Evolutionary conservation across 2,888 invertebrate species (phyloP), one percentile per base, ranked within the genome.

Genomic region (Trypoxylon attenuatum): DNA sequence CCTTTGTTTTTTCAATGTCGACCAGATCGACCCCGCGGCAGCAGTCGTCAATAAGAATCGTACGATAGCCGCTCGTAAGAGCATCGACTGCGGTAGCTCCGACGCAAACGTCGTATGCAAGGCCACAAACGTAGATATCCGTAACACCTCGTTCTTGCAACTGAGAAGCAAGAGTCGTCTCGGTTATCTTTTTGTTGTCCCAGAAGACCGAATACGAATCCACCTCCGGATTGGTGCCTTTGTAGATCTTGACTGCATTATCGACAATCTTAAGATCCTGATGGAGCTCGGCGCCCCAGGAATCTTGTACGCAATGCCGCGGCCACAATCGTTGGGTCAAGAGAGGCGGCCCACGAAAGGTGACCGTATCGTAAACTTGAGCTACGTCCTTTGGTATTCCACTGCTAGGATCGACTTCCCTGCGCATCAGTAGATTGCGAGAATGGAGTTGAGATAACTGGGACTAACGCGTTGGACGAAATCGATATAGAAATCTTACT

Each of bases 141-240:
- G 96, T 96, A 49, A 96, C 93, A 57, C 92, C 92, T 79, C 93
- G 91, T 87, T 92, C 88, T 62, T 94, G 91, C 59, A 98, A 90
- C 84, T 96, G 94, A 5, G 92, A 91, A 82, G 93, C 92, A 42
- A 98, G 89, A 8, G 93, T 93, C 3, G 98, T 98, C 85, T 96
- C 93, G 0, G 94, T 93, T 64, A 95, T 88, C 87, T 96, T 96
- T 88, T 95, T 95, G 88, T 99, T 99, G 88, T 99, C 98, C 95
- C 96, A 97, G 90, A 99, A 99, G 43, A 97, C 98, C 0, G 98
- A 98, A 88, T 99, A 99, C 1, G 97, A 97, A 88, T 99, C 99
- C 57, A 98, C 95, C 76, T 97, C 96, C 0, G 98, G 94, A 88
- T 97, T 95, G 0, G 94, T 96, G 38, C 98, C 98, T 86, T 96